These are phyloP conservation scores for Hemiprocne comata DNA, from an alignment of 2,113 vertebrate species.

Conservation along the genomic window DNA sequence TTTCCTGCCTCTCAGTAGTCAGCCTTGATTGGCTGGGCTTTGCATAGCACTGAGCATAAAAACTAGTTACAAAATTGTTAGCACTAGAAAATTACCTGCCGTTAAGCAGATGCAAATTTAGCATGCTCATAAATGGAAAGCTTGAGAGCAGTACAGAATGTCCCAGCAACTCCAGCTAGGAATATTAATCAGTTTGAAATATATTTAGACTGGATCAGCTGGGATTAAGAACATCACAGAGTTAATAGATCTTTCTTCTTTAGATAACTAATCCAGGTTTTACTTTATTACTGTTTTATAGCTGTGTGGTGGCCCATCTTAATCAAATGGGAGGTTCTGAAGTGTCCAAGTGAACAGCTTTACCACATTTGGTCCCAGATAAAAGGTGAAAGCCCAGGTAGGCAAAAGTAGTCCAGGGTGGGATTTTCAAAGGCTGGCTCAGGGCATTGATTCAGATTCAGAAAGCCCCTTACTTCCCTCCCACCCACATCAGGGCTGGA, in stretches of 20 bases:
- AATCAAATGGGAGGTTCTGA: slow-evolving; percentile 27
- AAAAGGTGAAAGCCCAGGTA: not conserved
- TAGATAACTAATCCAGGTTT: slow-evolving; percentile 30
- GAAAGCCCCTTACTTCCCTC: not conserved
- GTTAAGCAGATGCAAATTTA: slow-evolving; percentile 42
- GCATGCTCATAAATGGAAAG: slow-evolving; percentile 31
- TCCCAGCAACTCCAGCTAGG: not conserved
- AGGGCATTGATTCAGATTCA: not conserved
- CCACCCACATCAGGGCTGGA: not conserved
- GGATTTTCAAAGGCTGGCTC: not conserved
- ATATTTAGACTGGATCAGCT: slow-evolving; percentile 38
- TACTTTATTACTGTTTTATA: slow-evolving; percentile 4
- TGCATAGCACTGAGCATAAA: not conserved
- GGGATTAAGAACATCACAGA: slow-evolving; percentile 4
- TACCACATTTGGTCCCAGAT: not conserved
- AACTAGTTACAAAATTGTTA: not conserved
- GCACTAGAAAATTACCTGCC: slow-evolving; percentile 40
- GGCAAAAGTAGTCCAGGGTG: not conserved
- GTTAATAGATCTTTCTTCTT: slow-evolving; percentile 32
- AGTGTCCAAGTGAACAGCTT: not conserved
- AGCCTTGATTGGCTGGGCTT: slow-evolving; percentile 1
- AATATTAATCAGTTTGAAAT: slow-evolving; percentile 61
- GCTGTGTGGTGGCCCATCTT: not conserved
- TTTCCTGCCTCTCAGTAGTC: not conserved
- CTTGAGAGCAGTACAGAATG: slow-evolving; percentile 28